Evolutionary conservation across 1,140 invertebrate species (phyloP).

Genomic region (Zophobas morio): DNA sequence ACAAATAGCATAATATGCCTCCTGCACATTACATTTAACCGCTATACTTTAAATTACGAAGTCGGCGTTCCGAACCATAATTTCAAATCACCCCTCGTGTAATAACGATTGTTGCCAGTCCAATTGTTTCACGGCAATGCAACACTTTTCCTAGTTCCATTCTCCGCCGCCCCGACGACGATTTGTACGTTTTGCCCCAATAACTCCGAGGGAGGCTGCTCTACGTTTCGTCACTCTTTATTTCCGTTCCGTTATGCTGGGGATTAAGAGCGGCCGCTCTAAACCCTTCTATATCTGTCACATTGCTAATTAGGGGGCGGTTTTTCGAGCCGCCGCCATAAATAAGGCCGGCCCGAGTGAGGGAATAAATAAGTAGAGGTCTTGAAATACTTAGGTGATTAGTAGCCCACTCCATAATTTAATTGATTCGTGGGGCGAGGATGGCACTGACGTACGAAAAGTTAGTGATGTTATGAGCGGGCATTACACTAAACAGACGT

Average conservation of each 20-base stretch:
- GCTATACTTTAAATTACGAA: conserved; percentile 41
- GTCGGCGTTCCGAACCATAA: conserved; percentile 26
- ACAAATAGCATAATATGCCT: conserved; percentile 42
- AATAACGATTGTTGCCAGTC: conserved; percentile 38
- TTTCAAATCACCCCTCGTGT: conserved; percentile 36
- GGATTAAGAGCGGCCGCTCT: conserved; percentile 9
- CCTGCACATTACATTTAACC: conserved; percentile 43
- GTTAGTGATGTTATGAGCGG: no score
- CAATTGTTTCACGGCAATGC: conserved; percentile 38
- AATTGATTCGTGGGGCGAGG: no score
- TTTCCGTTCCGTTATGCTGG: not conserved
- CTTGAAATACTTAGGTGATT: no score
- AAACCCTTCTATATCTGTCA: conserved; percentile 34
- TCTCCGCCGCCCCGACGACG: not conserved
- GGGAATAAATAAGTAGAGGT: not conserved
- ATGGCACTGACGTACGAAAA: no score
- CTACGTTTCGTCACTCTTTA: not conserved
- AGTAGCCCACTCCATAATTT: no score
- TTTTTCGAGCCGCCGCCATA: conserved; percentile 8
- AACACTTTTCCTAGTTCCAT: conserved; percentile 32
- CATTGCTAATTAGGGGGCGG: conserved; percentile 35
- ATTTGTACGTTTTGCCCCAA: conserved; percentile 11
- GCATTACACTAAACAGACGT: no score
- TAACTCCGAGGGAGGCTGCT: not conserved
- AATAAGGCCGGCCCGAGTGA: not conserved